Percentiles rank a stretch among this genome's conserved stretches.
Conservation (phyloP, 2,888 invertebrate genomes). For the Drosophila macrospina region DNA sequence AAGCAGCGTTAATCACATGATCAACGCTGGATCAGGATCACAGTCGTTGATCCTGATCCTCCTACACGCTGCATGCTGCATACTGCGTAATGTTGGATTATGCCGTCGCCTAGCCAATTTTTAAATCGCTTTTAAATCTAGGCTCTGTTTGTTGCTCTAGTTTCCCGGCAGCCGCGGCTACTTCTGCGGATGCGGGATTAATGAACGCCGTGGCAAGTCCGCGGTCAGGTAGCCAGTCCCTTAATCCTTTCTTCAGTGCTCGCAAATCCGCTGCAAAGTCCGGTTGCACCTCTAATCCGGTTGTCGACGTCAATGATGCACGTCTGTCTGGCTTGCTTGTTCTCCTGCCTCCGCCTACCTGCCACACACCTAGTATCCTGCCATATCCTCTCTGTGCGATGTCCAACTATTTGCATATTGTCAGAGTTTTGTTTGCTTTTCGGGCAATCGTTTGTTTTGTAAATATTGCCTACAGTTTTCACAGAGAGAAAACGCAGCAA, state of each 20-base stretch:
- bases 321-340: slow-evolving; percentile 22
- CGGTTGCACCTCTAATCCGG: slow-evolving; percentile 76
- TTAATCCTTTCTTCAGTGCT: slow-evolving; percentile 74
- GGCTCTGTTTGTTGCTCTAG: slow-evolving; percentile 50
- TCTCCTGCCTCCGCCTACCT: slow-evolving; percentile 29
- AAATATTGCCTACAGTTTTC: slow-evolving; percentile 57
- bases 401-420: slow-evolving; percentile 57
- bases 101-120: slow-evolving; percentile 45
- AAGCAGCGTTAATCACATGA: slow-evolving; percentile 72
- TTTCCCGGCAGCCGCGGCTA: slow-evolving; percentile 46
- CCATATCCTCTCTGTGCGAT: slow-evolving; percentile 10
- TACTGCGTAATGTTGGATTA: slow-evolving; percentile 77
- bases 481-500: background rate
- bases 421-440: slow-evolving; percentile 51
- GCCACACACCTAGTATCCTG: slow-evolving; percentile 11
- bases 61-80: slow-evolving; percentile 37
- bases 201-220: slow-evolving; percentile 50
- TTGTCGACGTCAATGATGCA: slow-evolving; percentile 62
- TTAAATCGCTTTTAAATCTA: slow-evolving; percentile 65
- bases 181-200: slow-evolving; percentile 39
- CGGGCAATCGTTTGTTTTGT: slow-evolving; percentile 63
- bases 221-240: slow-evolving; percentile 57
- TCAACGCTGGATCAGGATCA: slow-evolving; percentile 71
- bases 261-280: slow-evolving; percentile 66
- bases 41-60: slow-evolving; percentile 57